A percentile compares a stretch with the other conserved stretches of the same genome.
These are phyloP conservation scores for Acholoe squamosa DNA, from an alignment of 2,888 invertebrate genomes.

Conservation along the genomic window DNA sequence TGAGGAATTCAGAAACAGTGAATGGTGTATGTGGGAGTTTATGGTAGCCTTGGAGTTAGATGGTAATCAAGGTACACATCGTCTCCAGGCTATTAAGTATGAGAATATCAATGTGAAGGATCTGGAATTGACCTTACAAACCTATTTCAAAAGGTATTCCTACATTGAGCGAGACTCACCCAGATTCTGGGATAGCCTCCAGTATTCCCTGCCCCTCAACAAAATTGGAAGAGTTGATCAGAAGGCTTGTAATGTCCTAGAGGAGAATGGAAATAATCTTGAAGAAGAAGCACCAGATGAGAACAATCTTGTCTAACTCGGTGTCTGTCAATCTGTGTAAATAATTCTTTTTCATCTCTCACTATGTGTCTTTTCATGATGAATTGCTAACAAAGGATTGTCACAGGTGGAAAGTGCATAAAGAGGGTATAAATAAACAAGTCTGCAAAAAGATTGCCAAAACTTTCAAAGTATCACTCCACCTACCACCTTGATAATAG, in stretches of 20 bases:
- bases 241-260: no score
- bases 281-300: no score
- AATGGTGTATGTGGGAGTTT: slow-evolving; percentile 95
- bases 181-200: neutral
- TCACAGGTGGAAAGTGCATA: no score
- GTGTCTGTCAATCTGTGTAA: no score
- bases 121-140: neutral
- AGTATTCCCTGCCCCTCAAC: neutral
- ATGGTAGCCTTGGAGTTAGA: slow-evolving; percentile 90
- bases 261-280: no score
- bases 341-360: no score
- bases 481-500: neutral
- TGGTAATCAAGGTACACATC: no score
- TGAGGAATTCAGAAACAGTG: slow-evolving; percentile 94
- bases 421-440: no score
- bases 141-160: neutral
- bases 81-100: neutral
- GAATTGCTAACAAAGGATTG: no score
- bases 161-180: neutral
- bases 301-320: no score
- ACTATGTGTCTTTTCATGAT: no score
- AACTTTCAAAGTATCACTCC: neutral
- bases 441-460: neutral
- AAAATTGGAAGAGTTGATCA: neutral
- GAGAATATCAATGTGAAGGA: neutral